Conservation (phyloP, 2,797 vertebrate species). For the Tolypeutes matacus region DNA sequence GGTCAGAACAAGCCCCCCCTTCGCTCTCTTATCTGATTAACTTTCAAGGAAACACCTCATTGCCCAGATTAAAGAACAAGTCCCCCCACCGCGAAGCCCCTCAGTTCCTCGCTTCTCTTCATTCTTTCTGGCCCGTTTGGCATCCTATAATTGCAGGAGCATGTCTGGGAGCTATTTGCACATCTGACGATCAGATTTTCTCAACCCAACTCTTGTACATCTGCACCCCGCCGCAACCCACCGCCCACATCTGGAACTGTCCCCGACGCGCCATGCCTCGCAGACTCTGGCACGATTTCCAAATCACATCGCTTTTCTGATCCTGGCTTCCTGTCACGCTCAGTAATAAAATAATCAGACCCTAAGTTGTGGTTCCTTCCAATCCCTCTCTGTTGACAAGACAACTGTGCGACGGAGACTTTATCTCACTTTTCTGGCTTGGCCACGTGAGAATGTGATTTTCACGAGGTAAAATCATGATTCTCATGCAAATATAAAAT, state of each 20-base stretch:
- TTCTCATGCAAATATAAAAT: neutral
- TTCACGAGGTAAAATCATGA: neutral
- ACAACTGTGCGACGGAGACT: neutral
- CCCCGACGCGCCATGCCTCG: neutral
- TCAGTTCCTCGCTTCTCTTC: neutral
- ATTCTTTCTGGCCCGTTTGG: conserved; percentile 44
- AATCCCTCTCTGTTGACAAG: fast-evolving
- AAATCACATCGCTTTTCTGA: conserved; percentile 43
- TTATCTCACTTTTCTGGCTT: neutral
- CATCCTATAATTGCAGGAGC: neutral
- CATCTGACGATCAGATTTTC: conserved; percentile 70
- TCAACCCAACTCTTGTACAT: neutral
- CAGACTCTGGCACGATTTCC: conserved; percentile 53
- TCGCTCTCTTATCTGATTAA: conserved; percentile 42
- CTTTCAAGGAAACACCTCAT: conserved; percentile 53
- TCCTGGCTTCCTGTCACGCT: conserved; percentile 50
- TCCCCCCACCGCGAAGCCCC: neutral
- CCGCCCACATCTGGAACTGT: neutral
- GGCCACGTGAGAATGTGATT: neutral
- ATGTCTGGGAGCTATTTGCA: conserved; percentile 72
- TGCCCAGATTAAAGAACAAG: conserved; percentile 56
- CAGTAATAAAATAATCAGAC: conserved; percentile 56
- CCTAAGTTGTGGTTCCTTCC: neutral
- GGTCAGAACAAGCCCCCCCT: conserved; percentile 8
- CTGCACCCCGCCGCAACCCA: neutral